Conservation (phyloP, 2,113 vertebrate genomes). For the Sterna hirundo region DNA sequence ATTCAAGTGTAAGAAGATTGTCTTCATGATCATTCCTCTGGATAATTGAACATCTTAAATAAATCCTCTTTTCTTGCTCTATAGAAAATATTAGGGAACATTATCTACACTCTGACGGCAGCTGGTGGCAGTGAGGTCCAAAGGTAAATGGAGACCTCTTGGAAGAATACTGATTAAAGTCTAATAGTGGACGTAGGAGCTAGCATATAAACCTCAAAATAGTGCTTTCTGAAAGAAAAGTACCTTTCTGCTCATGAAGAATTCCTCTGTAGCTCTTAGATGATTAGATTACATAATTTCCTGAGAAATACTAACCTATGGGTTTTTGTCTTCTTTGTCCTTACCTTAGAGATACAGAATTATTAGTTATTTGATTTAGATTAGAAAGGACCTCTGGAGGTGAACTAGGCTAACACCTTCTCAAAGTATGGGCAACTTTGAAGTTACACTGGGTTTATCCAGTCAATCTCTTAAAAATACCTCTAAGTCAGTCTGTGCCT, state of each 20-base stretch:
- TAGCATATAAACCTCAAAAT: background rate
- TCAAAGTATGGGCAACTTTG: background rate
- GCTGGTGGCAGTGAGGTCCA: background rate
- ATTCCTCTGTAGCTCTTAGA: background rate
- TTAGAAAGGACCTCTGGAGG: background rate
- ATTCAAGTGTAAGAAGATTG: background rate
- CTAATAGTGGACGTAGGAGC: background rate
- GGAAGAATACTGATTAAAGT: background rate
- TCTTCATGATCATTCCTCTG: background rate
- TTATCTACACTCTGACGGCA: background rate
- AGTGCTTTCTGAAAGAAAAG: background rate
- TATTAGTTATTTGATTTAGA: background rate
- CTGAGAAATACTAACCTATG: background rate
- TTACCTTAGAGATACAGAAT: background rate
- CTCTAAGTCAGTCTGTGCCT: background rate
- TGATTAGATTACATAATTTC: background rate
- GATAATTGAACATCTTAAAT: background rate
- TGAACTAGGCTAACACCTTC: background rate
- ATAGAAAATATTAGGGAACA: background rate
- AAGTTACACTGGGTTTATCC: background rate
- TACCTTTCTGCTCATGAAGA: background rate
- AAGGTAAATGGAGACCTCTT: background rate
- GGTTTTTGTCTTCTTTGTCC: background rate
- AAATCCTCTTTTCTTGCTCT: background rate
- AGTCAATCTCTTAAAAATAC: background rate